Conservation (phyloP, 2,113 vertebrate species). For the Pluvialis apricaria region DNA sequence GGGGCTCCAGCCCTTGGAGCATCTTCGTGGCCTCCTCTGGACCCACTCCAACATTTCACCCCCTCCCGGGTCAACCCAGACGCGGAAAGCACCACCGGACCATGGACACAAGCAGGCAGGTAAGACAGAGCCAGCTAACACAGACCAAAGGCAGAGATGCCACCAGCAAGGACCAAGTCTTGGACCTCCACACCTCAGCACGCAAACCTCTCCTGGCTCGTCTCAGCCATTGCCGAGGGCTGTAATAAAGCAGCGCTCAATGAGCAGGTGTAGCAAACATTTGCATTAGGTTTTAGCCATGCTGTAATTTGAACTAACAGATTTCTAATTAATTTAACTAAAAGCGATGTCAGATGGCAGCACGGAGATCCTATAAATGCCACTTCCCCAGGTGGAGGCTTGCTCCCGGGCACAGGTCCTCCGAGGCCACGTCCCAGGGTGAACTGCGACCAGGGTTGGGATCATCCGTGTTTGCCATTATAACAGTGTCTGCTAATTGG, state of each 20-base stretch:
- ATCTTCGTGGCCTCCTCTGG: background rate
- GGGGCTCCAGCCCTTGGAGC: background rate
- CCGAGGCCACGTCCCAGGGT: background rate
- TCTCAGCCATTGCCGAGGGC: background rate
- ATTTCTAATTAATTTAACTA: background rate
- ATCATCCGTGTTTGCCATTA: accelerated
- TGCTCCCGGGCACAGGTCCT: background rate
- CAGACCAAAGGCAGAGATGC: background rate
- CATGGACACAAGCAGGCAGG: accelerated
- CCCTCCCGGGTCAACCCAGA: background rate
- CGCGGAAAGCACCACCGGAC: accelerated
- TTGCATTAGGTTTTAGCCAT: background rate
- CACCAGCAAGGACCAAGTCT: background rate
- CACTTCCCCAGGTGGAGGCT: background rate
- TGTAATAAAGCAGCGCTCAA: background rate
- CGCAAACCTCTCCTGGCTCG: background rate
- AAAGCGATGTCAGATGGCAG: accelerated
- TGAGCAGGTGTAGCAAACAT: background rate
- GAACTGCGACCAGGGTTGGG: background rate
- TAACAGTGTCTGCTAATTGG: background rate
- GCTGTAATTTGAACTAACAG: background rate
- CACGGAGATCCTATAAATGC: background rate
- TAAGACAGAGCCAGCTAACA: background rate
- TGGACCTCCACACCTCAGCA: accelerated
- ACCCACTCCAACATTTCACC: background rate